These are phyloP conservation scores for Prolemur simus DNA, from an alignment of 2,113 vertebrate genomes.

Conservation along the genomic window DNA sequence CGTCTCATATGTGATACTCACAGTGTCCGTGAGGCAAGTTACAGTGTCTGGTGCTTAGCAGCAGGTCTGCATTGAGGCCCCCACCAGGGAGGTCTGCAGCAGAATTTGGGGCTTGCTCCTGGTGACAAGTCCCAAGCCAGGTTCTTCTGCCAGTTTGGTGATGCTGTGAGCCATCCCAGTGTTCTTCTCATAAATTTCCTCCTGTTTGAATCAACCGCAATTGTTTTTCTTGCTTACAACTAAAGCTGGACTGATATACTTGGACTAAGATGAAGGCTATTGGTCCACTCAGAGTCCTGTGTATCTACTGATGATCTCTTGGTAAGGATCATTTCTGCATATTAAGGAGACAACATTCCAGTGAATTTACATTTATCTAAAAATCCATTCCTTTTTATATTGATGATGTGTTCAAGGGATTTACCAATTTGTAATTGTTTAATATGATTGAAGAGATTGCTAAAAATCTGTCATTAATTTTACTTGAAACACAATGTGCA, in stretches of 20 bases:
- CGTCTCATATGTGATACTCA: background rate
- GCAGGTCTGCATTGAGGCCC: background rate
- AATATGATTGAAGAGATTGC: background rate
- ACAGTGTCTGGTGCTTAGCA: no score
- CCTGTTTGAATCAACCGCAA: background rate
- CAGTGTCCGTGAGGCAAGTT: background rate
- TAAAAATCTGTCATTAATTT: background rate
- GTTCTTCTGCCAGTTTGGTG: background rate
- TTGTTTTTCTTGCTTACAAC: background rate
- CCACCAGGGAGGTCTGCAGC: background rate
- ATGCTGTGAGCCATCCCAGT: background rate
- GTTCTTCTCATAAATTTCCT: background rate
- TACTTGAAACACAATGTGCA: background rate
- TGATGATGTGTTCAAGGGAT: background rate
- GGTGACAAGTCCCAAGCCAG: background rate
- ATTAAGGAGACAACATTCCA: background rate
- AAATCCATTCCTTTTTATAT: background rate
- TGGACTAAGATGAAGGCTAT: background rate
- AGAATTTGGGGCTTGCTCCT: background rate
- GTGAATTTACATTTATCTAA: background rate
- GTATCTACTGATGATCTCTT: background rate
- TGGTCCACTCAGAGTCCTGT: background rate
- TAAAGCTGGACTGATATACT: background rate
- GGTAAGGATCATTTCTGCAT: background rate
- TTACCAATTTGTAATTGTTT: conserved; percentile 8